Base-by-base conservation (phyloP, 37 sponge, comb jelly and placozoan genomes). In the Aplysina aerophoba region DNA sequence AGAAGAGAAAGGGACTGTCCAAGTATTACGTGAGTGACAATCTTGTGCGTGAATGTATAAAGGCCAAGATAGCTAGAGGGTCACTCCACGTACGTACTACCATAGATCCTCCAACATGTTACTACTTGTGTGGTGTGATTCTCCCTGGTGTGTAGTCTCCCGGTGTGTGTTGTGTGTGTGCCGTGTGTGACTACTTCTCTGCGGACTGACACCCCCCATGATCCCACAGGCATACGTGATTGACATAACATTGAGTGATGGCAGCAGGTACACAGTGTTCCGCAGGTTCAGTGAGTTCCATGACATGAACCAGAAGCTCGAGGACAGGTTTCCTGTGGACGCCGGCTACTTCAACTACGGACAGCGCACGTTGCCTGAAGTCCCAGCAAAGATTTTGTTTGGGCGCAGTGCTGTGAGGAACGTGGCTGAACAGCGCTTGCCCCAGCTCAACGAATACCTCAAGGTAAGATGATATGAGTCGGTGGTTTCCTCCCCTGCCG, bases 331-430 rank as follows among this genome's bases (percentile, higher is more conserved):
- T 34, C 88, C 93, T 16, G 80, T 92, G 4, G 98, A 97, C 50
- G 93, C 94, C 21, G 96, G 96, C 0, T 73, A 81, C 57, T 88
- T 91, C 21, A 91, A 84, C 19, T 41, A 57, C 25, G 81, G 71
- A 44, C 94, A 96, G 0, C 79, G 94, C 15, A 88, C 36, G 31
- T 72, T 96, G 14, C 96, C 96, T 15, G 56, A 40, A 22, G 77
- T 95, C 1, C 95, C 95, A 73, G 91, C 84, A 8, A 97, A 94
- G 80, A 90, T 87, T 35, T 84, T 83, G 25, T 55, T 94, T 20
- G 91, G 93, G 1, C 65, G 98, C 16, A 95, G 94, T 85, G 89
- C 95, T 11, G 89, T 93, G 16, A 86, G 90, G 36, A 93, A 93
- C 30, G 94, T 93, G 28, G 90, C 98, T 0, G 94, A 94, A 31